These are phyloP conservation scores for Ptilorrhoa leucosticta DNA, from an alignment of 2,113 vertebrate species.

Conservation along the genomic window DNA sequence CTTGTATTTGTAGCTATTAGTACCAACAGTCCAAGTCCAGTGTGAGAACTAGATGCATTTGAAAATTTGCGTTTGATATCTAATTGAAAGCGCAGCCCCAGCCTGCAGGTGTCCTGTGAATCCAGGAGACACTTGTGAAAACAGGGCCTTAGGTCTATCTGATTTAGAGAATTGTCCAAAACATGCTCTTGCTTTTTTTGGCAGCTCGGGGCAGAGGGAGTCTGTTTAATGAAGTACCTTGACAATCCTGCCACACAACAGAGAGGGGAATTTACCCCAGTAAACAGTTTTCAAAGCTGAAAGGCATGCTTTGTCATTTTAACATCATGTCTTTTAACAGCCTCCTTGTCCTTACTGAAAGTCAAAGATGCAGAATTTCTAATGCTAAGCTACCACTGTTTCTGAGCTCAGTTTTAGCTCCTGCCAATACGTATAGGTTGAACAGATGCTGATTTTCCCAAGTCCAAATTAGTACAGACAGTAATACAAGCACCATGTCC, in stretches of 20 bases:
- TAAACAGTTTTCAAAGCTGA: neutral
- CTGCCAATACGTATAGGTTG: neutral
- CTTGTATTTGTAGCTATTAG: neutral
- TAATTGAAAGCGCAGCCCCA: neutral
- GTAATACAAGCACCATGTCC: constrained; percentile 35
- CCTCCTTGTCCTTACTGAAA: neutral
- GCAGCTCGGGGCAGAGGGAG: neutral
- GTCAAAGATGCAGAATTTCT: neutral
- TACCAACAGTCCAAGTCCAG: neutral
- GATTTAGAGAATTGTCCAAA: neutral
- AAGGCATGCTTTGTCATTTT: neutral
- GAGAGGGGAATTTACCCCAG: neutral
- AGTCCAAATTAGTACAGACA: constrained; percentile 33
- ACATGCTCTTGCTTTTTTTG: neutral
- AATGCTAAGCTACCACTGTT: neutral
- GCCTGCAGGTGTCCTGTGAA: neutral
- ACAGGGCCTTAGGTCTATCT: neutral
- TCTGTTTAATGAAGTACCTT: neutral
- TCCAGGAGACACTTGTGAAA: neutral
- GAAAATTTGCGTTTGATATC: neutral
- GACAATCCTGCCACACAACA: neutral
- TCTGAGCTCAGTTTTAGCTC: neutral
- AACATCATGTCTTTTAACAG: neutral
- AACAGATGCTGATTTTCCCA: constrained; percentile 43
- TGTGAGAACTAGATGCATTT: neutral